Evolutionary conservation across 2,113 vertebrate species (phyloP).

Genomic region (Ariopsis seemanni): DNA sequence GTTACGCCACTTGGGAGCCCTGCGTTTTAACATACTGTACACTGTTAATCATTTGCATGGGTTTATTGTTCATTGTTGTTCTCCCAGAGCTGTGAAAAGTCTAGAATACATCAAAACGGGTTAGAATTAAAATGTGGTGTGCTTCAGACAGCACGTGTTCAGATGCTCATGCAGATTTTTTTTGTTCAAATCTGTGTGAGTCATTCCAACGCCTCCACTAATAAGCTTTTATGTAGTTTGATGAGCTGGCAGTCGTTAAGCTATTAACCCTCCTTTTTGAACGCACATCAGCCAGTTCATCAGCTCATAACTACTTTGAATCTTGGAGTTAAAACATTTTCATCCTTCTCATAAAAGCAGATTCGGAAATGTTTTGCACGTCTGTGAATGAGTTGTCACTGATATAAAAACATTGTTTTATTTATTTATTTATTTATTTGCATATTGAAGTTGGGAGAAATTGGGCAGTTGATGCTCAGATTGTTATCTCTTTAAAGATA

Average conservation of each 20-base stretch:
- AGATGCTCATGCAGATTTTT: neutral
- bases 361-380: neutral
- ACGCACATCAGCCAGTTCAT: neutral
- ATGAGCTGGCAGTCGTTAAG: neutral
- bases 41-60: neutral
- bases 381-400: neutral
- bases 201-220: constrained; percentile 19
- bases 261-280: constrained; percentile 7
- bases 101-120: neutral
- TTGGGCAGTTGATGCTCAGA: no score
- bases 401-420: neutral
- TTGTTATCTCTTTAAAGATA: no score
- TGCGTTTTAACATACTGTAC: neutral
- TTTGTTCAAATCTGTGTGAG: neutral
- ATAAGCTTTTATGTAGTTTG: constrained; percentile 17
- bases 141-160: neutral
- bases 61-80: neutral
- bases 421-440: no score
- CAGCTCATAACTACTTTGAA: constrained; percentile 17
- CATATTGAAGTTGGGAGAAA: no score
- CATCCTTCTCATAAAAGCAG: neutral
- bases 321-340: constrained; percentile 4
- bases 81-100: neutral
- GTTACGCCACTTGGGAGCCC: no score
- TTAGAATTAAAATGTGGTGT: neutral